A percentile compares a stretch with the other conserved stretches of the same genome.
Conservation (phyloP, 2,888 invertebrate genomes). For the Dryobota labecula region DNA sequence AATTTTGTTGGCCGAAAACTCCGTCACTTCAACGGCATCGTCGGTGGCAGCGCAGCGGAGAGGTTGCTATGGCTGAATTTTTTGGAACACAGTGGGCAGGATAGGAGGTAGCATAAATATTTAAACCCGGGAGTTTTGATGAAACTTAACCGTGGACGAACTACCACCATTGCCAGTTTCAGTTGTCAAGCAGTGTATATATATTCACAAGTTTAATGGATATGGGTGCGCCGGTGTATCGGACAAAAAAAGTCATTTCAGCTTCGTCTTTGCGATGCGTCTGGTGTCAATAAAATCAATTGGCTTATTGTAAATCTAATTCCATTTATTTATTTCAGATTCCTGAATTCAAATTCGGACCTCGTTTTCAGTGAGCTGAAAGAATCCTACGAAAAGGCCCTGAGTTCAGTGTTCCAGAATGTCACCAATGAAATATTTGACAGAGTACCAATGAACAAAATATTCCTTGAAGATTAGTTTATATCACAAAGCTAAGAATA, state of each 20-base stretch:
- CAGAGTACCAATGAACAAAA: slow-evolving; percentile 92
- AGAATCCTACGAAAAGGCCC: slow-evolving; percentile 92
- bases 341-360: slow-evolving; percentile 93
- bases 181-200: not conserved
- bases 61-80: not conserved
- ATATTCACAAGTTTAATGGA: not conserved
- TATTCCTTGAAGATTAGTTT: slow-evolving; percentile 88
- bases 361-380: slow-evolving; percentile 92
- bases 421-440: slow-evolving; percentile 93
- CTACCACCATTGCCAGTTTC: not conserved
- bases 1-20: not conserved
- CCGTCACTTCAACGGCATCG: not conserved
- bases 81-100: not conserved
- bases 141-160: not conserved
- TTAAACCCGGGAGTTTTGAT: not conserved
- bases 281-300: not conserved
- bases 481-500: slow-evolving; percentile 1
- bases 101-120: not conserved
- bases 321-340: slow-evolving; percentile 75
- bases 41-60: not conserved
- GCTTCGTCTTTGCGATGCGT: not conserved
- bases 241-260: not conserved
- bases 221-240: not conserved
- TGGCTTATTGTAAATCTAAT: not conserved
- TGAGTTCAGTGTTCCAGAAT: slow-evolving; percentile 92